phyloP scores from a whole-genome alignment of 2,797 vertebrate species.

The Galagoides demidoff region DNA sequence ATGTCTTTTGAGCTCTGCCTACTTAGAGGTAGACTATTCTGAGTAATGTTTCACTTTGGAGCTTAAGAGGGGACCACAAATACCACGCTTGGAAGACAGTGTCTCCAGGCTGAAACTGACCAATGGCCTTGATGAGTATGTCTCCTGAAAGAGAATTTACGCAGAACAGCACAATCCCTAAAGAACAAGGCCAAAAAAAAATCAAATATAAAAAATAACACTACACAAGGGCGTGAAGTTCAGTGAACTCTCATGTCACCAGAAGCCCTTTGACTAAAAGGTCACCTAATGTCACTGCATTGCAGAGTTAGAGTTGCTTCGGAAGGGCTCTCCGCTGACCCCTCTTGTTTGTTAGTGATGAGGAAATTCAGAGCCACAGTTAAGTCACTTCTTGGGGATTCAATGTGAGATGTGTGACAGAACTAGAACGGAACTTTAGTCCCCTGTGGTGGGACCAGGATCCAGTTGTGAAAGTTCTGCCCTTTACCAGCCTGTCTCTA shows the following conservation, averaged over 20 bases:
- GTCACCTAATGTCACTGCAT: neutral
- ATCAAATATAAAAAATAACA: neutral
- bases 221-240: neutral
- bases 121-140: neutral
- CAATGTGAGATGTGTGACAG: neutral
- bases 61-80: neutral
- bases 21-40: neutral
- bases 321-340: neutral
- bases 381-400: neutral
- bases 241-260: neutral
- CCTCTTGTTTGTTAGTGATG: neutral
- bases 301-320: neutral
- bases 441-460: neutral
- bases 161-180: neutral
- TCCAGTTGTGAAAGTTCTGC: accelerated
- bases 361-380: neutral
- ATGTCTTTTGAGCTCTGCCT: neutral
- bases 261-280: neutral
- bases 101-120: neutral
- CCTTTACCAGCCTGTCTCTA: neutral
- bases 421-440: neutral
- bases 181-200: neutral
- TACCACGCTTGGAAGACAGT: neutral
- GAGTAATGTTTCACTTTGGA: neutral
- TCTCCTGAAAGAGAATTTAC: neutral